A percentile compares a stretch with the other conserved stretches of the same genome.
Conservation (phyloP, 2,797 vertebrate species). For the Chromis chromis region DNA sequence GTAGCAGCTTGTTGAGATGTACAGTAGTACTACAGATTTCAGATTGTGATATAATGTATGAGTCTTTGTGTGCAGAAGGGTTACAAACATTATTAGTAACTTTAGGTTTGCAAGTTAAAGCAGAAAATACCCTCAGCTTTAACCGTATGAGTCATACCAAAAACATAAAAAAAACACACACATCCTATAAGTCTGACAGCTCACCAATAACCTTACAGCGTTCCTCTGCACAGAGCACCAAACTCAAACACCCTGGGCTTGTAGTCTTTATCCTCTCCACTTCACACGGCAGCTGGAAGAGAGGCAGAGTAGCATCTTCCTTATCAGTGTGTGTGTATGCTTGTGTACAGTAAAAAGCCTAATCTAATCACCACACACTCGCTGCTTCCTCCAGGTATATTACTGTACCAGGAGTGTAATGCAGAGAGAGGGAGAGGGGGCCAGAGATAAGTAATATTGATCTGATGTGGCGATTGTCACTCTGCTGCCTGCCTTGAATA, state of each 20-base stretch:
- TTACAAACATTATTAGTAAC: no score
- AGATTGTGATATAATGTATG: no score
- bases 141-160: neutral
- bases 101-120: no score
- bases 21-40: no score
- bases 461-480: slow-evolving; percentile 78
- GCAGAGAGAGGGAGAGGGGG: slow-evolving; percentile 47
- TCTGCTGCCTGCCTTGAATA: slow-evolving; percentile 70
- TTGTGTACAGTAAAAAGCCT: slow-evolving; percentile 74
- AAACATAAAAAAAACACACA: neutral
- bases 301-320: slow-evolving; percentile 69
- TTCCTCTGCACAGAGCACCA: slow-evolving; percentile 52
- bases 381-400: slow-evolving; percentile 77
- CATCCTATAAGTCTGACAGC: slow-evolving; percentile 10
- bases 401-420: slow-evolving; percentile 75
- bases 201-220: slow-evolving; percentile 48
- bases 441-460: slow-evolving; percentile 80
- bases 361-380: slow-evolving; percentile 80
- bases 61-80: no score
- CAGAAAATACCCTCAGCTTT: neutral
- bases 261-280: slow-evolving; percentile 74
- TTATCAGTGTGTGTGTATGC: slow-evolving; percentile 69
- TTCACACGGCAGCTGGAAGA: slow-evolving; percentile 64
- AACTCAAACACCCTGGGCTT: slow-evolving; percentile 56
- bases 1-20: no score